Base-by-base conservation (phyloP, 2,888 invertebrate species). In the Fragum whitleyi region DNA sequence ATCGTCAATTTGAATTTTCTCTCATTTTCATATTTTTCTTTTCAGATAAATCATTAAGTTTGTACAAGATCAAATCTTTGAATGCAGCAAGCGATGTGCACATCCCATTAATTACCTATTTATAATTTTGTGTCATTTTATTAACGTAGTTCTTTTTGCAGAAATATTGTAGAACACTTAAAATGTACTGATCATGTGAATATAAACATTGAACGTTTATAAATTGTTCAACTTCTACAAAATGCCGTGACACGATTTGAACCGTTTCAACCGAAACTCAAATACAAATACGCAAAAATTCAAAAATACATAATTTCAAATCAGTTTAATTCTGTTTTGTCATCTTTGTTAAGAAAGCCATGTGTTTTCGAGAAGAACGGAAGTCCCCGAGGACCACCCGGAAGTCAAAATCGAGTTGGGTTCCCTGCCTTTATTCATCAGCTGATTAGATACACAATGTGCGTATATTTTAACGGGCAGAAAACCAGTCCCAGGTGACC, bases 401-500 rank as follows among this genome's bases (percentile, higher is more conserved):
- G 74, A 75, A 79, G 79, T 79, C 79, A 74, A 74, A 75, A 77
- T 71, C 55, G 77, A 72, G 74, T 72, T 59, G 61, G 83, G 70
- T 77, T 77, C 69, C 26, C 74, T 75, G 79, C 74, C 76, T 71
- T 74, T 77, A 84, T 84, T 77, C 78, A 79, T 84, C 81, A 81
- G 76, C 70, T 77, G 62, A 77, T 74, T 75, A 71, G 62, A 70
- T 74, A 72, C 70, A 77, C 73, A 59, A 69, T 80, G 79, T 85
- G 81, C 75, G 75, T 77, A 81, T 85, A 85, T 81, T 81, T 74
- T 77, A 79, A 78, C 78, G 77, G 80, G 75, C 79, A 51, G 65
- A 36, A 70, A 85, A 81, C 81, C 77, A 72, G 79, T 85, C 85
- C 81, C 85, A 47, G 26, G 72, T 67, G 81, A 23, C 28, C 36